These are phyloP conservation scores for Pristionchus fissidentatus DNA, from an alignment of 2,888 invertebrate genomes.

Conservation along the genomic window DNA sequence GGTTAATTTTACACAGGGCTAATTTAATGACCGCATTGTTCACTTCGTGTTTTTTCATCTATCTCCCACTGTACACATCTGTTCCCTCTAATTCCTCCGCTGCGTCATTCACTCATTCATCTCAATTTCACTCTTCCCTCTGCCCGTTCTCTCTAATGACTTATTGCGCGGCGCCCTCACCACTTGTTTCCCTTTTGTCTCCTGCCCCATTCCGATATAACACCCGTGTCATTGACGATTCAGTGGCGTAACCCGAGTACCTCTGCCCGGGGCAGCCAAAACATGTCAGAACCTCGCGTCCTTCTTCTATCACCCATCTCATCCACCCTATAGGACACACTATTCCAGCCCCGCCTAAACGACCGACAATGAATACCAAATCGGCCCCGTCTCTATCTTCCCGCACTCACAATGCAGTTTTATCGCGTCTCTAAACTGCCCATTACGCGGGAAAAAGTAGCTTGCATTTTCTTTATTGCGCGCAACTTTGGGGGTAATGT, in stretches of 20 bases:
- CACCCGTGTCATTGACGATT: neutral
- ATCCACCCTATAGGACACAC: neutral
- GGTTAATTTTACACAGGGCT: neutral
- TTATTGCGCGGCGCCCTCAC: neutral
- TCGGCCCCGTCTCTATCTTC: slow-evolving; percentile 17
- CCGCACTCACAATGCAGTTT: neutral
- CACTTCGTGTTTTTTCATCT: neutral
- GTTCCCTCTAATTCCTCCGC: slow-evolving; percentile 2
- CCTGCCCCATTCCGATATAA: neutral
- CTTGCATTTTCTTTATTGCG: neutral
- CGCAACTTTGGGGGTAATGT: neutral
- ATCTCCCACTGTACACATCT: neutral
- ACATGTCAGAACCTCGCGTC: neutral
- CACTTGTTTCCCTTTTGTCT: slow-evolving; percentile 7
- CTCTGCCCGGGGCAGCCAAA: neutral
- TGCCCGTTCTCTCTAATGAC: slow-evolving; percentile 8
- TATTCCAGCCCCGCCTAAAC: slow-evolving; percentile 2
- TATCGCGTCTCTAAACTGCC: slow-evolving; percentile 6
- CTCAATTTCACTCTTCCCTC: neutral
- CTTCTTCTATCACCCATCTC: slow-evolving; percentile 19
- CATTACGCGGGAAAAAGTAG: neutral
- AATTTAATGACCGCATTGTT: neutral
- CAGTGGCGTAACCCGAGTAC: slow-evolving; percentile 1
- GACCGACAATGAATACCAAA: slow-evolving; percentile 30
- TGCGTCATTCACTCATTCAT: neutral